These are phyloP conservation scores for Acanthurus lineatus DNA, from an alignment of 2,797 vertebrate species.

Conservation along the genomic window DNA sequence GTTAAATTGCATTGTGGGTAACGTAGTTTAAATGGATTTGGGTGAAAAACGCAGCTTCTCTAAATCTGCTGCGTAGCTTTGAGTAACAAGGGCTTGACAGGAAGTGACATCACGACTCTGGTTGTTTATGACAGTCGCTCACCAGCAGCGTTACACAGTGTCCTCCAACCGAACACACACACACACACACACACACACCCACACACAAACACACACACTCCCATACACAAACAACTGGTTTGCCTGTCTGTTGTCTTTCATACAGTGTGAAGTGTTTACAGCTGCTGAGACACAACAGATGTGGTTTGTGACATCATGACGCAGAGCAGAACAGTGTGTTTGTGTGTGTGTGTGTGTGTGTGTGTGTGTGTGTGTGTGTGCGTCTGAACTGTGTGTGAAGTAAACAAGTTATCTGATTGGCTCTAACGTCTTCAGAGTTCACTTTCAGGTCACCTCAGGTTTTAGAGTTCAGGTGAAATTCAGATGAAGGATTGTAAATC, in stretches of 20 bases:
- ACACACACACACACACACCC: no score
- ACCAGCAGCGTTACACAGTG: no score
- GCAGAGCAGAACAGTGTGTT: background rate
- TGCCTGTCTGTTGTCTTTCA: background rate
- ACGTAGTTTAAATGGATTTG: no score
- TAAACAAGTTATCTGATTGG: background rate
- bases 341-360: background rate
- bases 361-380: background rate
- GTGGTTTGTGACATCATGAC: no score
- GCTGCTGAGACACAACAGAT: conserved; percentile 14
- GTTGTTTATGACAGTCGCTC: background rate
- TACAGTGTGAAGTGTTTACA: conserved; percentile 11
- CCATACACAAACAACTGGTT: background rate
- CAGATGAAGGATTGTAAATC: no score
- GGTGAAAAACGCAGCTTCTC: no score
- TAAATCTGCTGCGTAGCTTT: background rate
- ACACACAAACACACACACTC: no score
- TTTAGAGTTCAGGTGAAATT: no score
- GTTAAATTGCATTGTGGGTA: no score
- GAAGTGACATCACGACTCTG: conserved; percentile 6
- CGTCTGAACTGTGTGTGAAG: background rate
- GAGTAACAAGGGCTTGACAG: background rate
- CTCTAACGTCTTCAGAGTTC: background rate
- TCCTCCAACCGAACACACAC: no score
- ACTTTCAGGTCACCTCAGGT: background rate